Conservation (phyloP, 1,140 invertebrate genomes). For the Drosophila chauvacae region DNA sequence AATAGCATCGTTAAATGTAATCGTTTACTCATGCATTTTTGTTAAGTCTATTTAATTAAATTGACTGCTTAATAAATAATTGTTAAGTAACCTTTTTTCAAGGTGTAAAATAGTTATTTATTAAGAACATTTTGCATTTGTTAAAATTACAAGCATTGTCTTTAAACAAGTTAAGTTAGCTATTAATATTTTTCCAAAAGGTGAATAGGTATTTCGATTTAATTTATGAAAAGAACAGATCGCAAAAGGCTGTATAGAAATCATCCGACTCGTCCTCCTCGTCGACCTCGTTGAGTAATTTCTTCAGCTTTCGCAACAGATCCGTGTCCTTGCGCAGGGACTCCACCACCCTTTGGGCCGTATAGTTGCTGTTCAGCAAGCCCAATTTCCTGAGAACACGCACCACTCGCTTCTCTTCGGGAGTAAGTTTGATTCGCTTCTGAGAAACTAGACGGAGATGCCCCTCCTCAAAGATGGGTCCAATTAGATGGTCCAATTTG, state of each 20-base stretch:
- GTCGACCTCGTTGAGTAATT: conserved; percentile 13
- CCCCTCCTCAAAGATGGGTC: neutral
- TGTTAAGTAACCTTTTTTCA: neutral
- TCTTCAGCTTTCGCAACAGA: conserved; percentile 17
- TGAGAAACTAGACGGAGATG: neutral
- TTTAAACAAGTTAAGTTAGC: neutral
- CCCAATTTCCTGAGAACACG: neutral
- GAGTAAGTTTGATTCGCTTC: neutral
- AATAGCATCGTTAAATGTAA: neutral
- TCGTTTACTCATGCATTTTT: neutral
- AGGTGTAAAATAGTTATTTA: neutral
- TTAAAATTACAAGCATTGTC: neutral
- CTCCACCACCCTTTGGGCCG: conserved; percentile 6
- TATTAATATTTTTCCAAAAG: neutral
- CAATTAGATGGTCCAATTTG: neutral
- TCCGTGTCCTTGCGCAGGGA: neutral
- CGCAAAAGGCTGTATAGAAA: neutral
- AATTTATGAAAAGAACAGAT: neutral
- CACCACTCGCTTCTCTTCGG: neutral
- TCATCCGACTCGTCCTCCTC: neutral
- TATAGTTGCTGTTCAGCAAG: neutral
- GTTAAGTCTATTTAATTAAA: neutral
- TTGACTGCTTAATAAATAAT: neutral
- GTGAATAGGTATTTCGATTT: neutral
- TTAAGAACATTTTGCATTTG: neutral